Percentiles rank a stretch among this genome's conserved stretches.
Conservation (phyloP, 2,888 invertebrate genomes). For the Meta bourneti region DNA sequence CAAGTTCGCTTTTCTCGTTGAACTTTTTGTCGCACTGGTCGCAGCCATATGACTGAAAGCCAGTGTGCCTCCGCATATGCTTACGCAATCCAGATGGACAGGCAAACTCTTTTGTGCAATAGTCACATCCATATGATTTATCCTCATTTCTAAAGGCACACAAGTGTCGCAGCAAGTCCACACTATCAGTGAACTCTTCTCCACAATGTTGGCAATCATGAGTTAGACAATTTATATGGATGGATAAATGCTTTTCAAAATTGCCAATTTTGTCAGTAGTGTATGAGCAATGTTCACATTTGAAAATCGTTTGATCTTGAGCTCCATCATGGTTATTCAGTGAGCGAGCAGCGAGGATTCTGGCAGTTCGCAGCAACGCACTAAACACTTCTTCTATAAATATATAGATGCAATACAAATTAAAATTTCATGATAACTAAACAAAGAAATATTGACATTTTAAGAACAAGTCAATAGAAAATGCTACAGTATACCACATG, state of each 20-base stretch:
- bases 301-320: neutral
- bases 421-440: neutral
- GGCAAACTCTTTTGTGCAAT: constrained; percentile 64
- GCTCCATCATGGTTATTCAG: constrained; percentile 3
- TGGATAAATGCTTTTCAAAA: constrained; percentile 66
- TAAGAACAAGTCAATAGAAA: neutral
- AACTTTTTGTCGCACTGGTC: constrained; percentile 48
- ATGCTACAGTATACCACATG: neutral
- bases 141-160: constrained; percentile 37
- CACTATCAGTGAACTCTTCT: constrained; percentile 53
- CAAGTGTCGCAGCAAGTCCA: constrained; percentile 35
- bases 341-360: neutral
- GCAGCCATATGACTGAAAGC: constrained; percentile 34
- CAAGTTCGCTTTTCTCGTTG: constrained; percentile 52
- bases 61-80: constrained; percentile 45
- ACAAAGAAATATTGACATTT: neutral
- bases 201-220: constrained; percentile 59
- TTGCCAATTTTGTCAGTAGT: constrained; percentile 50
- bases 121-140: constrained; percentile 57
- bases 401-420: neutral
- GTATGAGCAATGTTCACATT: constrained; percentile 62
- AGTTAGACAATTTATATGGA: constrained; percentile 41
- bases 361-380: constrained; percentile 5
- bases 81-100: constrained; percentile 46
- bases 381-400: constrained; percentile 21